Evolutionary conservation across 92 coral and sea anemone genomes (phyloP).

Genomic region (Phymanthus crucifer): DNA sequence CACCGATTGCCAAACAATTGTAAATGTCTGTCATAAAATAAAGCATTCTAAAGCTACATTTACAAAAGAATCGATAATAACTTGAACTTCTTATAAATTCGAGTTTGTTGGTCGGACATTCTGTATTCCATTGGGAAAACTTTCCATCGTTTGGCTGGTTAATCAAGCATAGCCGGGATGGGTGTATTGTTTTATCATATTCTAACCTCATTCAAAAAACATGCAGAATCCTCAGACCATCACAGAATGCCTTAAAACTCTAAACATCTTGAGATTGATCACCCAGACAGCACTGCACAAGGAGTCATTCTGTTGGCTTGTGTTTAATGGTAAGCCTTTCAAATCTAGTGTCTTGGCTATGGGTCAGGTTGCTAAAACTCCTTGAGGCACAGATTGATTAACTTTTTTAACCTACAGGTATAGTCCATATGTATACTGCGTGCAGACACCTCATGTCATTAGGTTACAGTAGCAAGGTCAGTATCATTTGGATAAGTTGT

Average conservation of each 20-base stretch:
- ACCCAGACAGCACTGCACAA: constrained; percentile 85
- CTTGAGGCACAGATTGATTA: not conserved
- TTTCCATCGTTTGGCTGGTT: too few relatives aligned
- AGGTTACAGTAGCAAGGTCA: constrained; percentile 89
- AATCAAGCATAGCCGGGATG: too few relatives aligned
- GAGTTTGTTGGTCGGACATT: too few relatives aligned
- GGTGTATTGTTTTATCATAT: too few relatives aligned
- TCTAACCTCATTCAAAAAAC: too few relatives aligned
- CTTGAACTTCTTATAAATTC: too few relatives aligned
- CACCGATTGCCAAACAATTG: too few relatives aligned
- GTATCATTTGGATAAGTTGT: not conserved
- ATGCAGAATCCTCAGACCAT: constrained; percentile 82
- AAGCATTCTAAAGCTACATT: too few relatives aligned
- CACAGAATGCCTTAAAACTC: constrained; percentile 52
- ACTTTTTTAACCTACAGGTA: constrained; percentile 27
- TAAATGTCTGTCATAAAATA: too few relatives aligned
- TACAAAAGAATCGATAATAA: too few relatives aligned
- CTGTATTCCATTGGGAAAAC: too few relatives aligned
- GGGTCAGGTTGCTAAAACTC: not conserved
- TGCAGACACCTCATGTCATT: constrained; percentile 86
- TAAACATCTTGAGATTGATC: constrained; percentile 70
- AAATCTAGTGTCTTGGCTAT: not conserved
- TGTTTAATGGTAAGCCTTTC: constrained; percentile 77
- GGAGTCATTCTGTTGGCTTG: constrained; percentile 89
- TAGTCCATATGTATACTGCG: constrained; percentile 85